Base-by-base conservation (phyloP, 2,888 invertebrate genomes). In the Phengaris alcon region DNA sequence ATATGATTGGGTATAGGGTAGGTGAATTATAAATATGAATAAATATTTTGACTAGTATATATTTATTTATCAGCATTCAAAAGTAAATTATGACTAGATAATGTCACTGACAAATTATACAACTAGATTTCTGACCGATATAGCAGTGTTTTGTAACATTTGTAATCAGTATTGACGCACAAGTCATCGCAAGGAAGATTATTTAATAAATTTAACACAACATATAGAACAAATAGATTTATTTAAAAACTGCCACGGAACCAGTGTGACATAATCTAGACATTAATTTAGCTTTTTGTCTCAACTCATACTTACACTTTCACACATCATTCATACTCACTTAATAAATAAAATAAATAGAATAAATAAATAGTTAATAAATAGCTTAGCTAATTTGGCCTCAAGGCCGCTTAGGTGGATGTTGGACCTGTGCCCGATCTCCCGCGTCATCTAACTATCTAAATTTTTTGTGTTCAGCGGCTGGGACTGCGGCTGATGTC, bases 331-430 rank as follows among this genome's bases (percentile, higher is more conserved):
- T 84, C 93, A 89, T 89, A 87, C 93, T 86, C 93, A 94, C 94
- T 94, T 94, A 94, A 94, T 94, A 94, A 94, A 93, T 94, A 88
- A 94, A 93, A 93, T 93, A 94, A 91, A 91, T 93, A 93, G 89
- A 91, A 93, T 94, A 93, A 93, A 93, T 93, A 91, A 92, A 91
- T 93, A 90, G 90, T 93, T 90, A 93, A 93, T 93, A 93, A 94
- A 93, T 93, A 94, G 90, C 91, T 93, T 91, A 89, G 90, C 92
- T 93, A 93, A 87, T 90, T 90, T 90, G 84, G 89, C 91, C 89
- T 81, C 79, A 82, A 82, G 88, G 89, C 86, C 90, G 88, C 90
- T 88, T 88, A 90, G 91, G 91, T 91, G 92, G 91, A 89, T 88
- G 85, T 83, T 82, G 84, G 87, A 88, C 86, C 87, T 82, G 82